Evolutionary conservation across 1,140 invertebrate genomes (phyloP).

Genomic region (Lepidurus couesii): DNA sequence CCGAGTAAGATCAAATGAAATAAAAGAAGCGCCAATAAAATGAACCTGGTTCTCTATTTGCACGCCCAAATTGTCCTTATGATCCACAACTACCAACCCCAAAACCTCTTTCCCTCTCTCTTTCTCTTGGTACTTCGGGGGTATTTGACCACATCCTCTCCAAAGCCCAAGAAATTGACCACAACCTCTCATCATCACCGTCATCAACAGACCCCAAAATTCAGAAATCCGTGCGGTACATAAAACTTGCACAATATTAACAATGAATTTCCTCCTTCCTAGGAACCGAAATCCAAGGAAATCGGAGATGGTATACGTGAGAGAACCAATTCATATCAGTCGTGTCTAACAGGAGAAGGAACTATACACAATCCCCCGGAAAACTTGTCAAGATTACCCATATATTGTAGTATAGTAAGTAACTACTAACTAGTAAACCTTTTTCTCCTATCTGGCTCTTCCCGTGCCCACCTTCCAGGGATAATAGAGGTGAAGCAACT

Average conservation of each 20-base stretch:
- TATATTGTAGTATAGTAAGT: not conserved
- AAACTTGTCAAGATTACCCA: not conserved
- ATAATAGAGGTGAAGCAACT: slow-evolving; percentile 22
- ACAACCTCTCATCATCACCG: slow-evolving; percentile 17
- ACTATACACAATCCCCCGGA: not conserved
- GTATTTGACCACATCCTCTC: slow-evolving; percentile 2
- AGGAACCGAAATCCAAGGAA: not conserved
- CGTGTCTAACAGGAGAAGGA: not conserved
- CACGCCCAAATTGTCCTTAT: not conserved
- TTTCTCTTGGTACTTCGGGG: not conserved
- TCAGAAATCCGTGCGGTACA: not conserved
- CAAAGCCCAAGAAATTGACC: not conserved
- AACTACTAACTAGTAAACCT: not conserved
- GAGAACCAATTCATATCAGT: slow-evolving; percentile 5
- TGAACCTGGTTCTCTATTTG: not conserved
- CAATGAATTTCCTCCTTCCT: not conserved
- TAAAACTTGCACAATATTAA: not conserved
- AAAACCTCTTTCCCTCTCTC: not conserved
- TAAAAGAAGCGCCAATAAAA: not conserved
- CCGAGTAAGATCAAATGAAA: not conserved
- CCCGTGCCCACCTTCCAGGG: not conserved
- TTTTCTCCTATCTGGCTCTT: not conserved
- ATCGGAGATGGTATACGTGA: not conserved
- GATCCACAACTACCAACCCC: not conserved
- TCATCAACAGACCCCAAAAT: not conserved